Percentiles rank a stretch among this genome's conserved stretches.
Evolutionary conservation across 1,140 invertebrate species (phyloP).

Genomic region (Plodia interpunctella): DNA sequence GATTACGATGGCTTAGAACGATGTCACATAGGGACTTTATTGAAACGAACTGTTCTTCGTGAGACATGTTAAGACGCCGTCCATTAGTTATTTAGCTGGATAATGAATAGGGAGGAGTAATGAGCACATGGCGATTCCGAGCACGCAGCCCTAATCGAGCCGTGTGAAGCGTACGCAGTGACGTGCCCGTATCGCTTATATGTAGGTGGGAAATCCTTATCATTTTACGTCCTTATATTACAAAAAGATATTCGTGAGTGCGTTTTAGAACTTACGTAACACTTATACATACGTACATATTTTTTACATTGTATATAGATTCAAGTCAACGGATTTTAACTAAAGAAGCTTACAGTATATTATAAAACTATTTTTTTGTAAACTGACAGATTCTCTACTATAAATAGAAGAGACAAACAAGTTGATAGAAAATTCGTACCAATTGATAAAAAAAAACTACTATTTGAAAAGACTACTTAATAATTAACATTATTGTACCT

Average conservation of each 20-base stretch:
- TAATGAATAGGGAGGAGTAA: constrained; percentile 20
- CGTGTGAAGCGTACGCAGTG: constrained; percentile 17
- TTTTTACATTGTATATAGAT: too few species aligned
- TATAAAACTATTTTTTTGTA: too few species aligned
- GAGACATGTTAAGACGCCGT: constrained; percentile 18
- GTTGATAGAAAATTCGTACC: too few species aligned
- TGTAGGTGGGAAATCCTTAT: neutral
- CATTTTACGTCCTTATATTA: neutral
- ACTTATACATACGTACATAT: too few species aligned
- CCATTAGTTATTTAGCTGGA: constrained; percentile 19
- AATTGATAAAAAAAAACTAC: too few species aligned
- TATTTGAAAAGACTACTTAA: too few species aligned
- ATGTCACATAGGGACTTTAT: constrained; percentile 7
- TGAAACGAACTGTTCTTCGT: constrained; percentile 9
- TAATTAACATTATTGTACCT: too few species aligned
- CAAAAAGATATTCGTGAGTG: neutral
- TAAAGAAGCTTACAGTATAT: too few species aligned
- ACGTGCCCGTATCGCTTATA: neutral
- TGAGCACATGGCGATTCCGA: constrained; percentile 17
- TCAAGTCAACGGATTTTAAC: too few species aligned
- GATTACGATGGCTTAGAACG: constrained; percentile 1
- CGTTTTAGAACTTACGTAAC: neutral
- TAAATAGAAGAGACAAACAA: too few species aligned
- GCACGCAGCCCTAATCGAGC: constrained; percentile 48
- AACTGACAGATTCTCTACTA: too few species aligned